Percentiles rank a stretch among this genome's conserved stretches.
Evolutionary conservation across 2,797 vertebrate genomes (phyloP).

Genomic region (Tarsius wallacei): DNA sequence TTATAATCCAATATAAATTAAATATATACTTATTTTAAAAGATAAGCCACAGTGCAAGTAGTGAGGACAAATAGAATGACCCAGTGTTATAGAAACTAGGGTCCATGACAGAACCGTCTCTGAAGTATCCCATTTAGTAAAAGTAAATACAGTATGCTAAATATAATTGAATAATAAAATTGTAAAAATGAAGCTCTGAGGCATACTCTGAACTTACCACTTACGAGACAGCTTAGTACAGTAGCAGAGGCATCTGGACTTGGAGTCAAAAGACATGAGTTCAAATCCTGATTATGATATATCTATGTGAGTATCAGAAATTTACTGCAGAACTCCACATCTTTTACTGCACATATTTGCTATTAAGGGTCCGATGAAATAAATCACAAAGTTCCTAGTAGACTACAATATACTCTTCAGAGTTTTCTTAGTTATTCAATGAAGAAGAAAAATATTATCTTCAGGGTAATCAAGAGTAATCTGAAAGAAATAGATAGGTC

Average conservation of each 20-base stretch:
- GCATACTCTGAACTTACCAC: neutral
- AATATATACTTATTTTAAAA: slow-evolving; percentile 31
- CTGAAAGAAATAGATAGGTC: slow-evolving; percentile 1
- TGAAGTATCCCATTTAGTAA: neutral
- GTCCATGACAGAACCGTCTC: neutral
- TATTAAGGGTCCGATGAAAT: neutral
- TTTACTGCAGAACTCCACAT: neutral
- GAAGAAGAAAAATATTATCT: neutral
- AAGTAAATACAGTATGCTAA: neutral
- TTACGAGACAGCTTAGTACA: neutral
- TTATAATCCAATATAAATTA: neutral
- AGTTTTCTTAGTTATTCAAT: neutral
- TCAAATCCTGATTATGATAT: neutral
- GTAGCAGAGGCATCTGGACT: neutral
- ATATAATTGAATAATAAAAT: slow-evolving; percentile 9
- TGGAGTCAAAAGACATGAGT: neutral
- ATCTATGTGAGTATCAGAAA: neutral
- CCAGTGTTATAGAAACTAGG: neutral
- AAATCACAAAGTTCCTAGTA: neutral
- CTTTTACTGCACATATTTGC: neutral
- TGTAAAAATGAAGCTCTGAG: neutral
- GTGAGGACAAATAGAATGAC: neutral
- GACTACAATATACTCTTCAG: neutral
- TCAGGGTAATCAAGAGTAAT: neutral
- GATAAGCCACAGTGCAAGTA: neutral